Evolutionary conservation across 2,797 vertebrate species (phyloP).

Genomic region (Microtus californicus): DNA sequence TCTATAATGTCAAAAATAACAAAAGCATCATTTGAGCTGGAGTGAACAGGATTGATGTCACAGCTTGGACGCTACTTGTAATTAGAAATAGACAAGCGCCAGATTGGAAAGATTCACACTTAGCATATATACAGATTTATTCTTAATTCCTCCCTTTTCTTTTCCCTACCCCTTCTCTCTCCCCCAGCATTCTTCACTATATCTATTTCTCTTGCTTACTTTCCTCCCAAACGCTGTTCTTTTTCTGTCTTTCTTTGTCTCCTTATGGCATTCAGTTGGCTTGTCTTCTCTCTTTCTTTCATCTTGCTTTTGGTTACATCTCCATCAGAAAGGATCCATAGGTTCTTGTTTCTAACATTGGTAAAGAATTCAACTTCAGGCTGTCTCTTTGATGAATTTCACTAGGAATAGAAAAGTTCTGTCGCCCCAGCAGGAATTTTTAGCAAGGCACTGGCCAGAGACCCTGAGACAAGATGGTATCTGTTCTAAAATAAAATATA

Average conservation of each 20-base stretch:
- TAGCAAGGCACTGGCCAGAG: neutral
- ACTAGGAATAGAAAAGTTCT: neutral
- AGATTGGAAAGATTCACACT: neutral
- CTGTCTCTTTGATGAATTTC: neutral
- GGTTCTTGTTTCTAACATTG: neutral
- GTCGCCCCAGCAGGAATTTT: neutral
- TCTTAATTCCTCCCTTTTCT: neutral
- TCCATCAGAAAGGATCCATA: neutral
- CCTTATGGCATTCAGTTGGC: no score
- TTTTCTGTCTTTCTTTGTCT: neutral
- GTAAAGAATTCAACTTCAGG: neutral
- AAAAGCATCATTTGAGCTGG: neutral
- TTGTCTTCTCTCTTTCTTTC: neutral
- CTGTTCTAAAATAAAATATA: constrained; percentile 28
- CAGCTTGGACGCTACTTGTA: neutral
- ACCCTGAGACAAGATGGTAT: neutral
- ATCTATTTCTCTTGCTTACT: neutral
- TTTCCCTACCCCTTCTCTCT: neutral
- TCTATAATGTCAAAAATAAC: neutral
- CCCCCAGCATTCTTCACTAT: neutral
- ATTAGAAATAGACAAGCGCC: neutral
- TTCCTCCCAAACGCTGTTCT: neutral
- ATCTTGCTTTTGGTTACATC: neutral
- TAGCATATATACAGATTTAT: neutral
- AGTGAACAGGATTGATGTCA: neutral